A percentile compares a stretch with the other conserved stretches of the same genome.
These are phyloP conservation scores for Ciona savignyi DNA, from an alignment of 23 tunicate species.

Conservation along the genomic window DNA sequence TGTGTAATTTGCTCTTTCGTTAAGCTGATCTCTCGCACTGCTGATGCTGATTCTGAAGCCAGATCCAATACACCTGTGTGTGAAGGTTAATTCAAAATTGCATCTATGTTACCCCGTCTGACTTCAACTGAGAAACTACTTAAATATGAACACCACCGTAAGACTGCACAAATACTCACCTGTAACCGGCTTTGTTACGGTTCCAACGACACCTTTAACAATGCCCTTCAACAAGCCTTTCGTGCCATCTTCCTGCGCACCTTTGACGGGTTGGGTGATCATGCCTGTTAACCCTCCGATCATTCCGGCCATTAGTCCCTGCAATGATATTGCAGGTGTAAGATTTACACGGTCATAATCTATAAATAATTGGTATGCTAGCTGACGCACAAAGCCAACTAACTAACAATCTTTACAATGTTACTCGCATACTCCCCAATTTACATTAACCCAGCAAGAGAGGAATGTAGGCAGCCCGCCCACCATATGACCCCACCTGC, in stretches of 20 bases:
- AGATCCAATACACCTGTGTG: slow-evolving; percentile 69
- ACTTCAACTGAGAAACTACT: background rate
- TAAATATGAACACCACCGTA: background rate
- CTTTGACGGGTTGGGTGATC: slow-evolving; percentile 86
- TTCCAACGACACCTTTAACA: slow-evolving; percentile 80
- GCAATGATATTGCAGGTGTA: background rate
- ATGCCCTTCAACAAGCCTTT: slow-evolving; percentile 76
- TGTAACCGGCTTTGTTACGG: slow-evolving; percentile 87
- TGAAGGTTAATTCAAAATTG: background rate
- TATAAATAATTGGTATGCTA: background rate
- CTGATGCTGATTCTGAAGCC: slow-evolving; percentile 92
- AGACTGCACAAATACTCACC: slow-evolving; percentile 29
- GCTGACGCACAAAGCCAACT: background rate
- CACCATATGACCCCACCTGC: slow-evolving; percentile 43
- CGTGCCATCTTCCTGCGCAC: slow-evolving; percentile 73
- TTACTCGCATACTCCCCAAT: background rate
- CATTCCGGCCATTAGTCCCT: slow-evolving; percentile 86
- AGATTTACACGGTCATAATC: background rate
- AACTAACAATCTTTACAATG: background rate
- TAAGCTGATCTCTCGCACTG: slow-evolving; percentile 76
- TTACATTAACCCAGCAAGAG: background rate
- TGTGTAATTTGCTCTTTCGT: slow-evolving; percentile 29
- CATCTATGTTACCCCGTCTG: background rate
- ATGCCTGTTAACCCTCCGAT: slow-evolving; percentile 87
- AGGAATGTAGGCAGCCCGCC: too few species aligned